phyloP scores from a whole-genome alignment of 2,113 vertebrate genomes.

The Rhagologus leucostigma region DNA sequence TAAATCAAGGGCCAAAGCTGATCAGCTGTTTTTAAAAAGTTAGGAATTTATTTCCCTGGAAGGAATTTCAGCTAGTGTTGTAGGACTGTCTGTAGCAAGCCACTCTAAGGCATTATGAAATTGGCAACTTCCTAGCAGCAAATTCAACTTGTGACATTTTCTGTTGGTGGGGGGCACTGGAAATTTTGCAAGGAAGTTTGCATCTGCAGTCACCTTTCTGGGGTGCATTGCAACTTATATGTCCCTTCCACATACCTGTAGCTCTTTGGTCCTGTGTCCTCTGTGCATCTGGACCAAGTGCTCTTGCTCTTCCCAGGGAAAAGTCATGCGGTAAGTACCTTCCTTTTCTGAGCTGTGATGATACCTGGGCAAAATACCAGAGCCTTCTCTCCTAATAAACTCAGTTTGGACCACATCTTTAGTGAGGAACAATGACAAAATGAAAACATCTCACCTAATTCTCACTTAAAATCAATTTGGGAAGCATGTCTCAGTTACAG shows the following conservation, averaged over 20 bases:
- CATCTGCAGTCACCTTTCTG: background rate
- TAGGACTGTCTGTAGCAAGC: background rate
- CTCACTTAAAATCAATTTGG: background rate
- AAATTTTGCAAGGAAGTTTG: background rate
- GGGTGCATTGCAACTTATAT: background rate
- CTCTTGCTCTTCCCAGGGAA: background rate
- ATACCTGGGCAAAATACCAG: background rate
- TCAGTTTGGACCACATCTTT: background rate
- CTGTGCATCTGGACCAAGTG: background rate
- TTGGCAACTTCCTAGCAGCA: background rate
- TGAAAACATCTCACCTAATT: background rate
- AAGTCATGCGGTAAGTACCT: background rate
- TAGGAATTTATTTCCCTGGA: background rate
- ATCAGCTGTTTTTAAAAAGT: background rate
- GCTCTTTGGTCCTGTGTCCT: background rate
- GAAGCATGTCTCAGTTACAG: background rate
- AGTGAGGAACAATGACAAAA: background rate
- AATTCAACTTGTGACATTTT: background rate
- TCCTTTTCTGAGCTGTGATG: background rate
- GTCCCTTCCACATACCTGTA: background rate
- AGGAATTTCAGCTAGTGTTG: background rate
- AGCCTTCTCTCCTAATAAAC: background rate
- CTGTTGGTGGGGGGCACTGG: background rate
- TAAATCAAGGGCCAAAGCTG: background rate
- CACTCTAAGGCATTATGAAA: background rate